Evolutionary conservation across 2,888 invertebrate genomes (phyloP), one percentile per base, ranked within the genome.

Genomic region (Ectemnius lituratus): DNA sequence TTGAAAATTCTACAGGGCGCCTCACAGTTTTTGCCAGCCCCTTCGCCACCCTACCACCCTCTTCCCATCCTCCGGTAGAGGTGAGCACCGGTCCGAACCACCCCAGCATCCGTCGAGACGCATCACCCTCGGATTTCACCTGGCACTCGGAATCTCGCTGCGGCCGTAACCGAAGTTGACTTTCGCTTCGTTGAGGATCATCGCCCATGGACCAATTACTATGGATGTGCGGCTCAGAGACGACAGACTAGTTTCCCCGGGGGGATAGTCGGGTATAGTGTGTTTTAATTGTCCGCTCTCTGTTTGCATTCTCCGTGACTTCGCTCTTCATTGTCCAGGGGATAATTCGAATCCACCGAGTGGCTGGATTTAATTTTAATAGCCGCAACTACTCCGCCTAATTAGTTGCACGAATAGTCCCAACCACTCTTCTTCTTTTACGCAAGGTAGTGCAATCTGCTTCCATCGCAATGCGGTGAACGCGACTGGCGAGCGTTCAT

Each of bases 1-100:
- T 88, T 88, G 88, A 88, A 88, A 88, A 88, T 87, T 88, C 87
- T 88, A 86, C 86, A 82, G 85, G 84, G 84, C 86, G 82, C 85
- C 86, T 85, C 85, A 77, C 75, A 83, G 83, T 83, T 83, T 83
- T 83, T 83, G 80, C 83, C 72, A 62, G 78, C 69, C 79, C 67
- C 68, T 64, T 68, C 64, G 47, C 56, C 47, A 46, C 56, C 66
- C 62, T 16, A 46, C 45, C 65, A 56, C 56, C 67, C 66, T n/a
- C n/a, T 0, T 14, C 2, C 61, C 46, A 37, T 13, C 67, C 47
- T 45, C 62, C 8, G 18, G 16, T 8, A 8, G 27, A 20, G 45
- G 46, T 16, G 20, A n/a, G 20, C 46, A 18, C 62, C 71, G n/a
- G 5, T 52, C 52, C n/a, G 4, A 16, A 4, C 52, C 5, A 52